Base-by-base conservation (phyloP, 2,797 vertebrate genomes). In the Lindbergichthys nudifrons region DNA sequence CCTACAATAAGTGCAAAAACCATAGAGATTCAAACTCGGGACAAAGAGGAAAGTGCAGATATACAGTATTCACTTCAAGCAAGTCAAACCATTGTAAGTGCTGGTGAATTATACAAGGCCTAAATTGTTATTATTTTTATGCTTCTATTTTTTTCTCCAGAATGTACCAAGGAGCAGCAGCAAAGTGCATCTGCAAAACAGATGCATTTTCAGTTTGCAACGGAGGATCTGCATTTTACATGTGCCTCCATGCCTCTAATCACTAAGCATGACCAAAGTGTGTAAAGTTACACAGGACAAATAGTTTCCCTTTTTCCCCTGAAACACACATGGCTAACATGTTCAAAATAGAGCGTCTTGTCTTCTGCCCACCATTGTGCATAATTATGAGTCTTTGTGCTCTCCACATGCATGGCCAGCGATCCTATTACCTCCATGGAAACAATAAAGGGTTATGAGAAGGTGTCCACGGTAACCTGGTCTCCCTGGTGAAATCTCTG, bases 391-490 rank as follows among this genome's bases (percentile, higher is more conserved):
- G 80, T 84, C 90, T 88, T 87, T 88, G 87, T 87, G 82, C 81
- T 81, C 73, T 79, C 85, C 76, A 87, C 79, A 86, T 85, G 79
- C 88, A 70, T 73, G 75, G 81, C 82, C 85, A 78, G 80, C 61
- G 80, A 89, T 87, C 84, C 82, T 85, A 88, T 93, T 90, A 91
- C 91, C 88, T 89, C 86, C 88, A 90, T 88, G 81, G 88, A 92
- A 90, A 94, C 92, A 92, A 91, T 90, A 72, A 86, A 86, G 74
- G 87, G 78, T 90, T 89, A 87, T 84, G 81, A 89, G 89, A 76
- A 86, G 71, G 85, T 72, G 72, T 89, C 88, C 71, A 68, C 48
- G 3, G 75, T 83, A 75, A 84, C 86, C 75, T 46, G 53, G 77
- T 81, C 84, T 89, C 83, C 70, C 67, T 72, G 85, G 77, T 85